Evolutionary conservation across 1,140 invertebrate species (phyloP).

Genomic region (Oreohelix idahoensis): DNA sequence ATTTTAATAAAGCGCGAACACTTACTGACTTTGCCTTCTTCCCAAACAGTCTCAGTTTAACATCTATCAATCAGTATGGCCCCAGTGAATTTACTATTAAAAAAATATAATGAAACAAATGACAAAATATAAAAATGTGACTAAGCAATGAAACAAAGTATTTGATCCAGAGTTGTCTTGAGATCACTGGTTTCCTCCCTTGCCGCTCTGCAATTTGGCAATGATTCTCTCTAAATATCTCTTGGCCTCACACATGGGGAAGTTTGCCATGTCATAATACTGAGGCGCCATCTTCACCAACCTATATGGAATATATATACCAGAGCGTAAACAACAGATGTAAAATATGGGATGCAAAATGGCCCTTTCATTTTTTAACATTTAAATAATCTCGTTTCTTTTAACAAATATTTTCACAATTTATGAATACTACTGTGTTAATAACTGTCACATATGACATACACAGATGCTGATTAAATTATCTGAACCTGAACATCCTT

Average conservation of each 20-base stretch:
- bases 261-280: slow-evolving; percentile 98
- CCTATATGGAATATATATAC: slow-evolving; percentile 78
- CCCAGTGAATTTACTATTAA: not conserved
- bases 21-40: too few species aligned
- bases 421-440: too few species aligned
- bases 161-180: not conserved
- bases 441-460: too few species aligned
- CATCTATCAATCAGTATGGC: not conserved
- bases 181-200: slow-evolving; percentile 15
- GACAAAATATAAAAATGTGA: not conserved
- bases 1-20: too few species aligned
- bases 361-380: too few species aligned
- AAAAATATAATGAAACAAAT: not conserved
- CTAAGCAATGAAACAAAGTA: not conserved
- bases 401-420: too few species aligned
- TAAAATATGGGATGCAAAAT: too few species aligned
- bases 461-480: too few species aligned
- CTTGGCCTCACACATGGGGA: slow-evolving; percentile 97
- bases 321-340: too few species aligned
- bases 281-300: slow-evolving; percentile 95
- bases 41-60: too few species aligned
- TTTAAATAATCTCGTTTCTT: too few species aligned
- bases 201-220: slow-evolving; percentile 54
- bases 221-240: slow-evolving; percentile 81
- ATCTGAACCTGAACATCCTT: too few species aligned